A percentile compares a stretch with the other conserved stretches of the same genome.
These are phyloP conservation scores for Silurus meridionalis DNA, from an alignment of 2,113 vertebrate species.

Conservation along the genomic window DNA sequence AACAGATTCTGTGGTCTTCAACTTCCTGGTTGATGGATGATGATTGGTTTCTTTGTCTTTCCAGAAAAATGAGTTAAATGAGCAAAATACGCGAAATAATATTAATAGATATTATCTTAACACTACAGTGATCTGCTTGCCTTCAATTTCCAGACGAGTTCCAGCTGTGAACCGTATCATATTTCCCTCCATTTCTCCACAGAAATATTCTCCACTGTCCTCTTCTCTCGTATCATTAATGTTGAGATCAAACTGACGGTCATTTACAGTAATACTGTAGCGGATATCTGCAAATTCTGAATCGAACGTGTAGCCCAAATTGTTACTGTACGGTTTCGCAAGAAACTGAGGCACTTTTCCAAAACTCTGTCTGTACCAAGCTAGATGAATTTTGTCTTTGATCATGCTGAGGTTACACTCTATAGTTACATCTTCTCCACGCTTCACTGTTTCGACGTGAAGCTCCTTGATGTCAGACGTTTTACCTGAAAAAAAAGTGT, in stretches of 20 bases:
- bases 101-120: neutral
- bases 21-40: neutral
- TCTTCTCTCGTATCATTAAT: neutral
- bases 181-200: constrained; percentile 3
- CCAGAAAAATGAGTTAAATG: neutral
- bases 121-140: neutral
- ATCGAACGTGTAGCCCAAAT: neutral
- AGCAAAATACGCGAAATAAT: neutral
- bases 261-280: neutral
- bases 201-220: constrained; percentile 16
- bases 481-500: constrained; percentile 9
- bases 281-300: neutral
- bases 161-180: constrained; percentile 18
- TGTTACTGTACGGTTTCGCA: neutral
- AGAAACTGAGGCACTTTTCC: constrained; percentile 18
- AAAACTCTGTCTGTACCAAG: constrained; percentile 30
- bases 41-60: neutral
- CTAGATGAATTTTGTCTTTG: neutral
- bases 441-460: neutral
- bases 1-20: neutral
- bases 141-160: neutral
- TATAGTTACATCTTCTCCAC: neutral
- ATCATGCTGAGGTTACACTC: neutral
- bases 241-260: neutral
- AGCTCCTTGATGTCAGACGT: neutral